Conservation (phyloP, 2,113 vertebrate genomes). For the Odontesthes bonariensis region DNA sequence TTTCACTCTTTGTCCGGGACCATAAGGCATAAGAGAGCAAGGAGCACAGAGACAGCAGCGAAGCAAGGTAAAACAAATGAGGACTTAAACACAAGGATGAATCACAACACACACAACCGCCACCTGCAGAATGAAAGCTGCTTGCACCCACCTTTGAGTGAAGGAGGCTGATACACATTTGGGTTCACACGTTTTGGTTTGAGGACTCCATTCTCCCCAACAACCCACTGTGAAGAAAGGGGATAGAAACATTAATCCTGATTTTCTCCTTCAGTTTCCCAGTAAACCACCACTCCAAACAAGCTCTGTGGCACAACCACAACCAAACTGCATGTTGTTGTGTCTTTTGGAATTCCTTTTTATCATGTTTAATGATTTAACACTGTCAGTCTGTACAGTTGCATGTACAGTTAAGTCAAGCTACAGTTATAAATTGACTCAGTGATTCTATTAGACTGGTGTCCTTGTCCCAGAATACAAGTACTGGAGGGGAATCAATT, state of each 20-base stretch:
- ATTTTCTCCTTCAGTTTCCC: neutral
- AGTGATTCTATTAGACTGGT: neutral
- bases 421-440: neutral
- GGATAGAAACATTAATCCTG: neutral
- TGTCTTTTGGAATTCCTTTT: no score
- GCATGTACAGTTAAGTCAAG: neutral
- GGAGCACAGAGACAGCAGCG: conserved; percentile 19
- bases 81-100: conserved; percentile 54
- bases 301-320: neutral
- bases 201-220: conserved; percentile 92
- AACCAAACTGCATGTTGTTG: neutral
- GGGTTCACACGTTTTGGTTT: conserved; percentile 93
- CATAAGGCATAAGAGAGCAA: conserved; percentile 26
- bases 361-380: no score
- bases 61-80: conserved; percentile 53
- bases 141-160: conserved; percentile 89
- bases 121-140: neutral
- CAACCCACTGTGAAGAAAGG: conserved; percentile 84
- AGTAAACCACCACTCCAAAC: neutral
- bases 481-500: neutral
- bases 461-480: neutral
- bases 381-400: no score
- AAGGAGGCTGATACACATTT: conserved; percentile 94
- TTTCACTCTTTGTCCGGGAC: neutral
- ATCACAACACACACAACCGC: conserved; percentile 38